Evolutionary conservation across 2,113 vertebrate species (phyloP).

Genomic region (Chaenocephalus aceratus): DNA sequence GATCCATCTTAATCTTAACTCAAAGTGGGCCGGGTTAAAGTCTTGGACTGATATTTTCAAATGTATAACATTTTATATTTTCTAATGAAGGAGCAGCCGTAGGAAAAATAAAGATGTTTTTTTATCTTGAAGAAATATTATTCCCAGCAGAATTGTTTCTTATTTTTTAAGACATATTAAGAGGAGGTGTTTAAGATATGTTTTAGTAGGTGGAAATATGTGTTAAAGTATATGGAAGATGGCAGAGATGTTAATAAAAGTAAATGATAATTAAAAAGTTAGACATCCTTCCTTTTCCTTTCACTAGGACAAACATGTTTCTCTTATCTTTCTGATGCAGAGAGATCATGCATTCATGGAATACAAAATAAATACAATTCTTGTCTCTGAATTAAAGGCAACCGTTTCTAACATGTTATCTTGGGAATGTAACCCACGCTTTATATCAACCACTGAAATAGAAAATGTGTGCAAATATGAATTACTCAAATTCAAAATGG

Average conservation of each 20-base stretch:
- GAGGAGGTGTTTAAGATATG: background rate
- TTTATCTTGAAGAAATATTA: background rate
- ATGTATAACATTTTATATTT: background rate
- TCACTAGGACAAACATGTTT: background rate
- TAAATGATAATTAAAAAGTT: too few relatives aligned
- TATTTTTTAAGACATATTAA: background rate
- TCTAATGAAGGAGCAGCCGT: background rate
- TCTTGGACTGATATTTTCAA: too few relatives aligned
- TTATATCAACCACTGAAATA: too few relatives aligned
- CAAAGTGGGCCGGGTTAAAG: too few relatives aligned
- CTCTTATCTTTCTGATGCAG: slow-evolving; percentile 6
- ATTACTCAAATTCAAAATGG: background rate
- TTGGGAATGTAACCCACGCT: background rate
- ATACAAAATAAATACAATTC: background rate
- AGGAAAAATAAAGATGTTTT: too few relatives aligned
- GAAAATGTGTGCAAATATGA: background rate
- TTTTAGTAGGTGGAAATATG: background rate
- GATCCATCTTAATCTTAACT: too few relatives aligned
- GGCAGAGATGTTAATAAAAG: background rate
- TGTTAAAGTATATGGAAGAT: background rate
- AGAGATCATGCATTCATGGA: too few relatives aligned
- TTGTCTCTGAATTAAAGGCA: background rate
- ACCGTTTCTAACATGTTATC: background rate
- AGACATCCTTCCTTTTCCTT: too few relatives aligned
- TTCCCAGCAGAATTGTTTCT: background rate